Evolutionary conservation across 2,797 vertebrate genomes (phyloP).

Genomic region (Pseudopleuronectes americanus): DNA sequence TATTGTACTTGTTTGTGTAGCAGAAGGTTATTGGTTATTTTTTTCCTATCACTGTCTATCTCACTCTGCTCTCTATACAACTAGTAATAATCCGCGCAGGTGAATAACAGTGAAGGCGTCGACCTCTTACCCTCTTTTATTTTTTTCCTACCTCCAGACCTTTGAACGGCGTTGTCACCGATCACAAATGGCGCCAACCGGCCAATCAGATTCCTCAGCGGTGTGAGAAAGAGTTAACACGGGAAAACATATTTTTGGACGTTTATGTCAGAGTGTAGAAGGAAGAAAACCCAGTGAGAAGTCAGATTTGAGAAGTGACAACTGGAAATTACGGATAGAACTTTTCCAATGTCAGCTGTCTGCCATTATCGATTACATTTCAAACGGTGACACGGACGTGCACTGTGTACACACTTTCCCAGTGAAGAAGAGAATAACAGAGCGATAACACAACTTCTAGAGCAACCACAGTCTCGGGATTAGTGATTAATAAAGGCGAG

Average conservation of each 20-base stretch:
- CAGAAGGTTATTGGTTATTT: not conserved
- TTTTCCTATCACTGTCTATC: not conserved
- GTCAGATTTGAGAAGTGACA: slow-evolving; percentile 53
- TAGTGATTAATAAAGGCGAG: too few species aligned
- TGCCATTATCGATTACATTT: slow-evolving; percentile 59
- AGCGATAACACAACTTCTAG: too few species aligned
- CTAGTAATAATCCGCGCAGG: slow-evolving; percentile 20
- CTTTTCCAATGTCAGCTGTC: slow-evolving; percentile 43
- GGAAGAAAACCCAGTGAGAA: not conserved
- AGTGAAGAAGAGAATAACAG: not conserved
- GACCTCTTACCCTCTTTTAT: slow-evolving; percentile 1
- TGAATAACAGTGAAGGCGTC: slow-evolving; percentile 46
- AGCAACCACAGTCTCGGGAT: not conserved
- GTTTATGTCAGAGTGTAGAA: slow-evolving; percentile 45
- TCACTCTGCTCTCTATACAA: slow-evolving; percentile 1
- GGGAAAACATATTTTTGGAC: slow-evolving; percentile 30
- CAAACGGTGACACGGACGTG: slow-evolving; percentile 16
- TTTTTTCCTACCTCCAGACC: not conserved
- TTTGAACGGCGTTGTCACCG: slow-evolving; percentile 44
- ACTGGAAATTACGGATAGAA: slow-evolving; percentile 59
- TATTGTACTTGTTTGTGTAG: not conserved
- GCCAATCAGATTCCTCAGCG: slow-evolving; percentile 63
- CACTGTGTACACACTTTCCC: not conserved
- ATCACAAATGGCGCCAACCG: slow-evolving; percentile 36
- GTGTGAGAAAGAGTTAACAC: slow-evolving; percentile 66